Evolutionary conservation across 2,888 invertebrate genomes (phyloP), one percentile per base, ranked within the genome.

Genomic region (Lypha dubia): DNA sequence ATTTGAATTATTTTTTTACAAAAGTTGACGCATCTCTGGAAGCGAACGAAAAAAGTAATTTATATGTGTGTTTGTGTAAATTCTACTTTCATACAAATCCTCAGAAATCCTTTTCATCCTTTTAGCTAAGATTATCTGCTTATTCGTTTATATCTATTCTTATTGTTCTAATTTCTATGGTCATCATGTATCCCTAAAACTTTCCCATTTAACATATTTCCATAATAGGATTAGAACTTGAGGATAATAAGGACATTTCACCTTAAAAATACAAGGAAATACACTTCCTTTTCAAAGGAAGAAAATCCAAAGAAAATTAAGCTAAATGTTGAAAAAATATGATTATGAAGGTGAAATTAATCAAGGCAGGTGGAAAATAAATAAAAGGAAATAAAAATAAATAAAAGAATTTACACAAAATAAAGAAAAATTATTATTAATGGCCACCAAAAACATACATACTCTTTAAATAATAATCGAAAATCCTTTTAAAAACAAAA

Each of bases 161-260:
- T n/a, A n/a, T n/a, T n/a, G n/a, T 60, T 58, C 13, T 71, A 13
- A 20, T 15, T 38, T 41, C n/a, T 53, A 41, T 56, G 49, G 58
- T 63, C 79, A 49, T 63, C 79, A 58, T 38, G 49, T 58, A 46
- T 60, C n/a, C 11, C 9, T 35, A 20, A n/a, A n/a, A 22, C 38
- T 35, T 41, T 17, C 22, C 15, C 20, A 3, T 53, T 51, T 70
- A 56, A 68, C 46, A 84, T 71, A 56, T 80, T 76, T 51, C 49
- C 53, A 38, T 77, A 76, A 80, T 62, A 77, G 80, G 76, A 80
- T 84, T 84, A 75, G 65, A 32, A 60, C 38, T 56, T 67, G 51
- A 84, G 65, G 60, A 71, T 75, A 75, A 77, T 79, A 70, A 65
- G 58, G 51, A 70, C 24, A 15, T 65, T 65, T 70, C 38, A 20